Conservation (phyloP, 2,113 vertebrate genomes). For the human region DNA sequence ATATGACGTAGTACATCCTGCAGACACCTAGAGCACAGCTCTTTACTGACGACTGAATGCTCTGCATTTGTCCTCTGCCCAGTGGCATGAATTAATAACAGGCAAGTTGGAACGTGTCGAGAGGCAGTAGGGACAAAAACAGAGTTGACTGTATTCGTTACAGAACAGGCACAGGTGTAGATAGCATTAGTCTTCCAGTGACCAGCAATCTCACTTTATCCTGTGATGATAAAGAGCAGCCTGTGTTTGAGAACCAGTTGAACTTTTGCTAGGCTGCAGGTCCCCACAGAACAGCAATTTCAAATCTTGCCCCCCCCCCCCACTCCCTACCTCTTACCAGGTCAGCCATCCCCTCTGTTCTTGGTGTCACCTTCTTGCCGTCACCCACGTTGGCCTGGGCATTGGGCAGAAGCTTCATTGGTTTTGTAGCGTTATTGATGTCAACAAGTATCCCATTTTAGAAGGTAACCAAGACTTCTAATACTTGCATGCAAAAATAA, state of each 20-base stretch:
- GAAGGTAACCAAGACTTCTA: neutral
- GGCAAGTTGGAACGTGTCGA: neutral
- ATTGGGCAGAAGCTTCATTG: neutral
- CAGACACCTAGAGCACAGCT: neutral
- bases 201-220: neutral
- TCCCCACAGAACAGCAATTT: neutral
- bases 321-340: too few species aligned
- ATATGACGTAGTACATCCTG: neutral
- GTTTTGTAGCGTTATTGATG: neutral
- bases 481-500: neutral
- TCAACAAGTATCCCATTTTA: neutral
- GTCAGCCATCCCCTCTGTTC: neutral
- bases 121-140: neutral
- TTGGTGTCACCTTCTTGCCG: neutral
- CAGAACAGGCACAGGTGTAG: neutral
- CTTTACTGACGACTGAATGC: neutral
- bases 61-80: neutral
- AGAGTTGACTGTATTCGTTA: neutral
- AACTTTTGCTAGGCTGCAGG: neutral
- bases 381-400: neutral
- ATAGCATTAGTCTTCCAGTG: neutral
- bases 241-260: neutral
- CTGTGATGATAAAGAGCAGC: neutral
- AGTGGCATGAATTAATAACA: neutral
- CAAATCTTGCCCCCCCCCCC: neutral